A percentile compares a stretch with the other conserved stretches of the same genome.
phyloP scores from a whole-genome alignment of 2,113 vertebrate genomes.

The Myotis yumanensis region DNA sequence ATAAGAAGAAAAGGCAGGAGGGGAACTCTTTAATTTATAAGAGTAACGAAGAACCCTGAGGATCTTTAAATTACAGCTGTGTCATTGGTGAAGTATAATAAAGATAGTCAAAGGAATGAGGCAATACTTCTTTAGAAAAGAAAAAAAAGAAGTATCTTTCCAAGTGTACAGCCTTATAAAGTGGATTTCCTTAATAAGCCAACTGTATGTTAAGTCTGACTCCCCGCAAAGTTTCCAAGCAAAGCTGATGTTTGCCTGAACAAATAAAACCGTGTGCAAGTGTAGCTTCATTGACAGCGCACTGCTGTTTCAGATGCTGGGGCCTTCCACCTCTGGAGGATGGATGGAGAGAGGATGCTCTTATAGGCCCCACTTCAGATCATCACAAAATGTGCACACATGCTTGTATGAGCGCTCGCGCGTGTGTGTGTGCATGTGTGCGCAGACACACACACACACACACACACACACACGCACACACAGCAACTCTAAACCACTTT shows the following conservation, averaged over 20 bases:
- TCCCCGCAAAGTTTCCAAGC: neutral
- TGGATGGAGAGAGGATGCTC: neutral
- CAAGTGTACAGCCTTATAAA: neutral
- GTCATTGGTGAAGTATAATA: neutral
- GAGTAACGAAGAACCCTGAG: neutral
- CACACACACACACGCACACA: neutral
- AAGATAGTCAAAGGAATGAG: neutral
- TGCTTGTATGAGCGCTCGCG: neutral
- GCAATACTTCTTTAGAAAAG: conserved; percentile 10
- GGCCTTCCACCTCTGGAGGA: neutral
- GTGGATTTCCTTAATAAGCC: neutral
- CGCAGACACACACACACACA: neutral
- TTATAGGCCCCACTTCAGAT: neutral
- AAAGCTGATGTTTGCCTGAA: neutral
- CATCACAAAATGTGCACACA: neutral
- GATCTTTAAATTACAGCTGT: neutral
- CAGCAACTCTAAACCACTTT: neutral
- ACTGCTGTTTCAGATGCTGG: neutral
- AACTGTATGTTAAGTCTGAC: neutral
- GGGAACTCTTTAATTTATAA: conserved; percentile 38
- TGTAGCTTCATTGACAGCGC: neutral
- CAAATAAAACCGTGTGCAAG: neutral
- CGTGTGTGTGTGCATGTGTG: neutral
- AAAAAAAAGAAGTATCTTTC: neutral
- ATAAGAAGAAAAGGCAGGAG: neutral